phyloP scores from a whole-genome alignment of 2,113 vertebrate species.

The Tachysurus vachellii region DNA sequence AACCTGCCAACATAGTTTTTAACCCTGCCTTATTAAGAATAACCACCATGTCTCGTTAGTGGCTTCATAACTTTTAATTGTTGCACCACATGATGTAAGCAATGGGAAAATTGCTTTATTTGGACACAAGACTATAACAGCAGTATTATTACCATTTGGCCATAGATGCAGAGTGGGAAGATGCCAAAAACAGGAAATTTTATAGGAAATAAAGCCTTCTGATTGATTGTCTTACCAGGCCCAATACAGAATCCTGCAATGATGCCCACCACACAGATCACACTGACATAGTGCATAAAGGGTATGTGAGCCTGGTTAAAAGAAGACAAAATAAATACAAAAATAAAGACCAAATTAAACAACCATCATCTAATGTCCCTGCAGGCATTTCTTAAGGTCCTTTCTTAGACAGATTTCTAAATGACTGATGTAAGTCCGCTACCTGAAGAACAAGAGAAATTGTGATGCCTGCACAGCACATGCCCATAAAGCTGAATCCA shows the following conservation, averaged over 20 bases:
- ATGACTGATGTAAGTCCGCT: not conserved
- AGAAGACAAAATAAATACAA: constrained; percentile 10
- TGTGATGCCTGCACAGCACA: constrained; percentile 84
- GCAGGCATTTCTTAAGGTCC: not conserved
- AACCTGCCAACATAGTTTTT: not conserved
- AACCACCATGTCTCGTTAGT: not conserved
- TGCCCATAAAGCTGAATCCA: constrained; percentile 84
- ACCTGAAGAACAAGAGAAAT: constrained; percentile 82
- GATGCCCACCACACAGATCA: constrained; percentile 83
- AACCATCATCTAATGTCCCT: not conserved
- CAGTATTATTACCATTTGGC: not conserved
- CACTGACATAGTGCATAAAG: constrained; percentile 80
- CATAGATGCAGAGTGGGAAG: not conserved
- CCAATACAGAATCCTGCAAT: constrained; percentile 90
- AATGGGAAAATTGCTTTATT: not conserved
- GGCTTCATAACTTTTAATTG: not conserved
- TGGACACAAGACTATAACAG: not conserved
- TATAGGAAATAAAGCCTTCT: not conserved
- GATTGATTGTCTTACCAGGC: constrained; percentile 74
- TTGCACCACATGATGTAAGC: not conserved
- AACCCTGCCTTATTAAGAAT: not conserved
- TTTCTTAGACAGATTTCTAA: not conserved
- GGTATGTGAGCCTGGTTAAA: constrained; percentile 61
- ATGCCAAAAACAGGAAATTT: not conserved
- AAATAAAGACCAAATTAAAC: not conserved